Evolutionary conservation across 2,113 vertebrate species (phyloP).

Genomic region (Clupea harengus): DNA sequence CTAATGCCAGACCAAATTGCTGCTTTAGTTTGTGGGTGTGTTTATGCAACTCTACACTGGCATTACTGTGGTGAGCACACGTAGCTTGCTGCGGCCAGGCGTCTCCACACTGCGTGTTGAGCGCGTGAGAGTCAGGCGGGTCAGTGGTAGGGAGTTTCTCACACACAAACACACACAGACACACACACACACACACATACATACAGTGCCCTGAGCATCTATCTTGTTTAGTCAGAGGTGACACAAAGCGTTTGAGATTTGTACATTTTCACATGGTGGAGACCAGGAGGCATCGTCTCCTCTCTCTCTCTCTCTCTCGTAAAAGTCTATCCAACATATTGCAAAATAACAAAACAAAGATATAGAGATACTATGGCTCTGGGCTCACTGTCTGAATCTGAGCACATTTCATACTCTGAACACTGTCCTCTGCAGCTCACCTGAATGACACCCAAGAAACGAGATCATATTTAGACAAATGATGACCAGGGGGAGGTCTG

Average conservation of each 20-base stretch:
- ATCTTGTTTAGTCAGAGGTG: neutral
- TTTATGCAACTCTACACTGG: slow-evolving; percentile 75
- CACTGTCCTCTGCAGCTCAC: neutral
- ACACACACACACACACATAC: no score
- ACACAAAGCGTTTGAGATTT: neutral
- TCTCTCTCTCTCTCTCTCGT: no score
- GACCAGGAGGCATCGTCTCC: no score
- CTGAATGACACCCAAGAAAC: neutral
- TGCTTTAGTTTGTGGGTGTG: slow-evolving; percentile 73
- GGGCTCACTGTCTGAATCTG: no score
- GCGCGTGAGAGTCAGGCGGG: slow-evolving; percentile 24
- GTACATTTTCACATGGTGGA: no score
- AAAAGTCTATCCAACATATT: no score
- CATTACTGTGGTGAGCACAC: slow-evolving; percentile 73
- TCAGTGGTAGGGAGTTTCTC: slow-evolving; percentile 20
- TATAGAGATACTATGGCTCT: no score
- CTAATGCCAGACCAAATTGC: slow-evolving; percentile 70
- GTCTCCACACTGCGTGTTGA: slow-evolving; percentile 50
- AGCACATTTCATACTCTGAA: no score
- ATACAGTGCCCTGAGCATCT: neutral
- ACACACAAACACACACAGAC: neutral
- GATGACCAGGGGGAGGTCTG: no score
- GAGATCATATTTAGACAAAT: neutral
- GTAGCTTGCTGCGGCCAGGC: slow-evolving; percentile 59
- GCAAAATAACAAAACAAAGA: no score